Base-by-base conservation (phyloP, 1,140 invertebrate species). In the Ostrea denselamellosa region DNA sequence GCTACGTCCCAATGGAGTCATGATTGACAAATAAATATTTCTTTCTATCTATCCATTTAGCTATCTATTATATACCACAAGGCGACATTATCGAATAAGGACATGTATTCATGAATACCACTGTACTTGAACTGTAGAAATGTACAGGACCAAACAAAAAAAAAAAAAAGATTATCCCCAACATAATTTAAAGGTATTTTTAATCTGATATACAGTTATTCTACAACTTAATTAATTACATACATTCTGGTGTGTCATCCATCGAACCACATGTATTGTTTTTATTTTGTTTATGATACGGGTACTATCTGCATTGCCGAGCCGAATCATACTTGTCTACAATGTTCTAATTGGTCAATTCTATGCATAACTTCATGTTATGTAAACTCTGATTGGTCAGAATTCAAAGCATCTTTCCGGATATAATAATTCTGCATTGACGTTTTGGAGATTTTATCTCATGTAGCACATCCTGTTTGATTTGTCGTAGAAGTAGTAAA, bases 261-360 rank as follows among this genome's bases (percentile, higher is more conserved):
- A 77, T 77, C n/a, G 17, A 62, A 62, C 17, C 56, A 19, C 17
- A 19, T 62, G n/a, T 19, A n/a, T 62, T 5, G 19, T 19, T 62
- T 7, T 62, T 62, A n/a, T 28, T 28, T 77, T 77, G 68, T 77
- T 77, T 77, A 77, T 34, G 28, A 77, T 77, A 22, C 68, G 68
- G 68, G 68, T 25, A 77, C 68, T 77, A 14, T 14, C 68, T 14
- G 4, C 14, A 2, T n/a, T n/a, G 14, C 17, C 17, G 12, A 34
- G 28, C 9, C 25, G 68, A 77, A 77, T 22, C 28, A 8, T 34
- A 12, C 10, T 77, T 77, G 68, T 34, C 22, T 17, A 28, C 10
- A 4, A 44, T 34, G 12, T 8, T 34, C 7, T 14, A 22, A 44
- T 77, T 77, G 22, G 68, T 77, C 68, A 14, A 10, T 77, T 14